A percentile compares a stretch with the other conserved stretches of the same genome.
phyloP scores from a whole-genome alignment of 2,113 vertebrate species.

The Sander lucioperca region DNA sequence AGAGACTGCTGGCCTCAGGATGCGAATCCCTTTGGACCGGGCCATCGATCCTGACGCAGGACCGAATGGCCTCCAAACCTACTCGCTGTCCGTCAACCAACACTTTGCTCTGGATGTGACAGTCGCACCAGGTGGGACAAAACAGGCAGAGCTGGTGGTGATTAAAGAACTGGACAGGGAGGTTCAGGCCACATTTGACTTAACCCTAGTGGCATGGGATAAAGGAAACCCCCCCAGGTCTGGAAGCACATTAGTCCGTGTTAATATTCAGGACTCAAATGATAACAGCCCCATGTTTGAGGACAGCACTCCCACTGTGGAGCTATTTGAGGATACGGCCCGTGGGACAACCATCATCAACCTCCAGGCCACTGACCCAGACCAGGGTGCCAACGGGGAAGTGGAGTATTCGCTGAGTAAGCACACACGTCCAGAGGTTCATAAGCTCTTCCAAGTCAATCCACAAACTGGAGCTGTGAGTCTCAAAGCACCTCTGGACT shows the following conservation, averaged over 20 bases:
- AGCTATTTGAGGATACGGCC: constrained; percentile 88
- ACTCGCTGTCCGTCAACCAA: constrained; percentile 87
- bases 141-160: constrained; percentile 89
- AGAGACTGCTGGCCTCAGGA: constrained; percentile 86
- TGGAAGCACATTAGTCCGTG: constrained; percentile 87
- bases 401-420: constrained; percentile 92
- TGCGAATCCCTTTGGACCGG: constrained; percentile 90
- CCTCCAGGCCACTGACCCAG: constrained; percentile 90
- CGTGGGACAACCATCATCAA: constrained; percentile 88
- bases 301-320: constrained; percentile 84
- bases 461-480: constrained; percentile 84
- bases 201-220: constrained; percentile 89
- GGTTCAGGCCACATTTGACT: constrained; percentile 86
- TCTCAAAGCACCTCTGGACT: constrained; percentile 87
- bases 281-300: constrained; percentile 94
- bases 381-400: constrained; percentile 93
- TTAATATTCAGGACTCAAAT: constrained; percentile 93
- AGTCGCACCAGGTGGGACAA: constrained; percentile 82
- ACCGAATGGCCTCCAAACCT: constrained; percentile 87
- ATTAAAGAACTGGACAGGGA: constrained; percentile 93
- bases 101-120: constrained; percentile 91
- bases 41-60: constrained; percentile 90
- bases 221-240: constrained; percentile 89
- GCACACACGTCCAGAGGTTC: constrained; percentile 84
- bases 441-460: constrained; percentile 87